phyloP scores from a whole-genome alignment of 2,888 invertebrate genomes.

The Cristatella mucedo region DNA sequence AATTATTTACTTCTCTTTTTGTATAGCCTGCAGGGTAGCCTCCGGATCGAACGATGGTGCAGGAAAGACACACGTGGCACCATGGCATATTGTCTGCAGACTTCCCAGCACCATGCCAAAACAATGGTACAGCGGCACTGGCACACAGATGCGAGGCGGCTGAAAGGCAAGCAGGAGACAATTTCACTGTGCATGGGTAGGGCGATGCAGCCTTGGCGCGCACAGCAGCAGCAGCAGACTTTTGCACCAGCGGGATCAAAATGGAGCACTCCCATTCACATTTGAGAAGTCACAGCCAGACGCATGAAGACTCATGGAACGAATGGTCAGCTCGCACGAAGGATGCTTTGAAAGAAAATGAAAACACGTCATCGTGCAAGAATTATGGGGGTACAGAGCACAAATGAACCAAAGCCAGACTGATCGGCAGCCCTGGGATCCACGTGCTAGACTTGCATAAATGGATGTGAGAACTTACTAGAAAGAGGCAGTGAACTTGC shows the following conservation, averaged over 20 bases:
- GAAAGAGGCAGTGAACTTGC: slow-evolving; percentile 3
- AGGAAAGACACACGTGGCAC: slow-evolving; percentile 38
- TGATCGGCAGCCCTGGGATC: no score
- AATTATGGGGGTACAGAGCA: no score
- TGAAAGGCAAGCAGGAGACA: slow-evolving; percentile 13
- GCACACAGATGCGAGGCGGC: slow-evolving; percentile 38
- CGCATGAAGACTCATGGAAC: no score
- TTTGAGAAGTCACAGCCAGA: no score
- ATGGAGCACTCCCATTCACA: no score
- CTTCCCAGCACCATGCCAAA: slow-evolving; percentile 55
- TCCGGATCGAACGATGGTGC: slow-evolving; percentile 44
- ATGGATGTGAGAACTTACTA: background rate
- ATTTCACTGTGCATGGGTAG: background rate
- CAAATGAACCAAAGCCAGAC: no score
- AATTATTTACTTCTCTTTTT: slow-evolving; percentile 51
- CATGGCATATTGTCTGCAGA: slow-evolving; percentile 45
- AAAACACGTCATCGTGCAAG: no score
- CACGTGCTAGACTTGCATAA: background rate
- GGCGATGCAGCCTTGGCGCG: background rate
- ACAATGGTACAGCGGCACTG: slow-evolving; percentile 67
- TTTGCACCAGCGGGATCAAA: no score
- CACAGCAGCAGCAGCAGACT: no score
- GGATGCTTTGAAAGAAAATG: no score
- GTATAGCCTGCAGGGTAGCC: slow-evolving; percentile 48
- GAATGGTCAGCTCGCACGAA: no score